These are phyloP conservation scores for Sebastolobus alascanus DNA, from an alignment of 2,797 vertebrate species.

Conservation along the genomic window DNA sequence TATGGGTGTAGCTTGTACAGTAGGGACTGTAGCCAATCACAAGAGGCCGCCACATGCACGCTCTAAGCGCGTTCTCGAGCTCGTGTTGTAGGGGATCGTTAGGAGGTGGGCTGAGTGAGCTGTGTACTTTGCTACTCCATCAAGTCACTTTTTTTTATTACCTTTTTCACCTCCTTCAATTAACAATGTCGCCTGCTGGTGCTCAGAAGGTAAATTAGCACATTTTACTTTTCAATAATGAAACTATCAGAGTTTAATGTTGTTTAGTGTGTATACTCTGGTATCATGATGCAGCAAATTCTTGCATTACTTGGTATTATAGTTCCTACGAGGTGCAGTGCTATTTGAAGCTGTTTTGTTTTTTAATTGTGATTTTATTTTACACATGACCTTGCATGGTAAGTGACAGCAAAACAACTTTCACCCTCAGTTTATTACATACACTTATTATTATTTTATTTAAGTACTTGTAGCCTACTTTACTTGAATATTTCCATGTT, in stretches of 20 bases:
- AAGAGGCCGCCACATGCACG: neutral
- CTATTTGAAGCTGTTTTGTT: neutral
- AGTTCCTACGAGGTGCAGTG: neutral
- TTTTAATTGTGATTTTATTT: neutral
- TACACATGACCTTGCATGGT: neutral
- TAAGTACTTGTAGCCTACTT: neutral
- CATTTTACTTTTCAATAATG: neutral
- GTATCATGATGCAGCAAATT: neutral
- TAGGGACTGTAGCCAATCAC: constrained; percentile 41
- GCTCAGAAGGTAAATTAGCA: constrained; percentile 67
- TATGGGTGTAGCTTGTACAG: no score
- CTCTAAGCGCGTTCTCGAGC: neutral
- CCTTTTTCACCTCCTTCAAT: neutral
- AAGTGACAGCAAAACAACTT: neutral
- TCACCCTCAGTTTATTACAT: neutral
- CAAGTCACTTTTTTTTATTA: neutral
- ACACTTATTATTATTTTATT: neutral
- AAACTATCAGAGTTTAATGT: neutral
- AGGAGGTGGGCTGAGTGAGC: neutral
- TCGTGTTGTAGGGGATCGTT: fast-evolving
- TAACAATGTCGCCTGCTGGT: constrained; percentile 53
- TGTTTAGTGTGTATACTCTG: neutral
- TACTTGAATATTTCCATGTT: neutral
- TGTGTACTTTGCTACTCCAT: neutral
- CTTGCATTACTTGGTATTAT: neutral